Conservation (phyloP, 2,113 vertebrate species). For the Lamprotornis superbus region DNA sequence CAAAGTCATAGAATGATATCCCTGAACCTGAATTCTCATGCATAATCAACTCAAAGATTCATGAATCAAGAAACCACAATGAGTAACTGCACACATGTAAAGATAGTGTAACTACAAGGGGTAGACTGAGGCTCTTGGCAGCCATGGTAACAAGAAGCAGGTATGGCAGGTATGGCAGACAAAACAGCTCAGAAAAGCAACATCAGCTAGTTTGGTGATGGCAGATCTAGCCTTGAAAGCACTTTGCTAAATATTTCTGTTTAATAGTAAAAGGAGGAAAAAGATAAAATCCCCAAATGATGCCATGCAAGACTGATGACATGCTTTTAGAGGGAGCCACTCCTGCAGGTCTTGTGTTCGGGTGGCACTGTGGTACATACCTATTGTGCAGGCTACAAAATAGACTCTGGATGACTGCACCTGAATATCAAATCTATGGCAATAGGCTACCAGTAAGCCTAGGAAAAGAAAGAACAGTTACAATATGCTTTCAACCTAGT, state of each 20-base stretch:
- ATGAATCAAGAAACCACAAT: not conserved
- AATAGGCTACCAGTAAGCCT: conserved; percentile 95
- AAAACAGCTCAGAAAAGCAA: not conserved
- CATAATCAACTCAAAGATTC: not conserved
- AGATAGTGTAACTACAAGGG: not conserved
- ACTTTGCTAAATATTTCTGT: not conserved
- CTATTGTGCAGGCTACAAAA: conserved; percentile 91
- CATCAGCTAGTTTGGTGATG: not conserved
- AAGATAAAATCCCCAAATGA: not conserved
- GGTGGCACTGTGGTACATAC: conserved; percentile 69
- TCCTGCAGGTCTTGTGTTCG: not conserved
- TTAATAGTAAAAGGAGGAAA: not conserved
- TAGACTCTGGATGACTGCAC: conserved; percentile 90
- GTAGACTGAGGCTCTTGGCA: not conserved
- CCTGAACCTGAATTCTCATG: not conserved
- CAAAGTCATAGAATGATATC: not conserved
- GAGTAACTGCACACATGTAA: not conserved
- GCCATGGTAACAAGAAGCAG: not conserved
- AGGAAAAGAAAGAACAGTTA: conserved; percentile 13
- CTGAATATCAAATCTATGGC: conserved; percentile 94
- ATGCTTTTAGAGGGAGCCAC: not conserved
- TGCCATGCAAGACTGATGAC: not conserved
- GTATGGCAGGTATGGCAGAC: not conserved
- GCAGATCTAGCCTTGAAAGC: not conserved
- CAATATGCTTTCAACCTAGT: not conserved